These are phyloP conservation scores for Oscheius sp. DNA, from an alignment of 2,888 invertebrate genomes.

Conservation along the genomic window DNA sequence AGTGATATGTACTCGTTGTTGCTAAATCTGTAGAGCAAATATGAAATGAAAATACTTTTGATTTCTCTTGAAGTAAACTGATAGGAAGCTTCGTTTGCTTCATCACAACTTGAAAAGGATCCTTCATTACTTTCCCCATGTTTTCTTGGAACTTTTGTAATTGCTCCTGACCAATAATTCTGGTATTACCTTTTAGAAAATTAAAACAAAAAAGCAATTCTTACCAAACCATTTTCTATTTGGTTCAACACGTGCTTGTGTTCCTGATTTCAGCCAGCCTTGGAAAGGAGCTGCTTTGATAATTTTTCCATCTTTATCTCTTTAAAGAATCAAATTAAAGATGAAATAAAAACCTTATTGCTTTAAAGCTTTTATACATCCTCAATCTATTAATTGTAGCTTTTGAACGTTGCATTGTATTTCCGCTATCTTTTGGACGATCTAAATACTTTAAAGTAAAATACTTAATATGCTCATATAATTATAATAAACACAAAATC, in stretches of 20 bases:
- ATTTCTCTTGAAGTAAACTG: constrained; percentile 88
- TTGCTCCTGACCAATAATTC: constrained; percentile 87
- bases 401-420: constrained; percentile 76
- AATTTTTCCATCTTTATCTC: constrained; percentile 85
- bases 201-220: too few relatives aligned
- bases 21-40: constrained; percentile 72
- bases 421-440: constrained; percentile 70
- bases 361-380: constrained; percentile 98
- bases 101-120: constrained; percentile 96
- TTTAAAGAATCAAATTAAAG: constrained; percentile 50
- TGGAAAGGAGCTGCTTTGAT: constrained; percentile 94
- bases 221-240: constrained; percentile 97
- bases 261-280: constrained; percentile 85
- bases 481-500: neutral
- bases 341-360: constrained; percentile 78
- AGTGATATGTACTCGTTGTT: constrained; percentile 88
- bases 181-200: constrained; percentile 86
- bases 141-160: constrained; percentile 82
- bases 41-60: constrained; percentile 71
- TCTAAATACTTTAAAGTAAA: constrained; percentile 72
- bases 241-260: constrained; percentile 92
- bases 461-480: neutral
- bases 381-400: constrained; percentile 93
- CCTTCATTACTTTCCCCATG: constrained; percentile 89
- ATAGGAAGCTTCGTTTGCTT: constrained; percentile 92